Percentiles rank a stretch among this genome's conserved stretches.
Conservation (phyloP, 1,140 invertebrate species). For the Dendrolimus punctatus region DNA sequence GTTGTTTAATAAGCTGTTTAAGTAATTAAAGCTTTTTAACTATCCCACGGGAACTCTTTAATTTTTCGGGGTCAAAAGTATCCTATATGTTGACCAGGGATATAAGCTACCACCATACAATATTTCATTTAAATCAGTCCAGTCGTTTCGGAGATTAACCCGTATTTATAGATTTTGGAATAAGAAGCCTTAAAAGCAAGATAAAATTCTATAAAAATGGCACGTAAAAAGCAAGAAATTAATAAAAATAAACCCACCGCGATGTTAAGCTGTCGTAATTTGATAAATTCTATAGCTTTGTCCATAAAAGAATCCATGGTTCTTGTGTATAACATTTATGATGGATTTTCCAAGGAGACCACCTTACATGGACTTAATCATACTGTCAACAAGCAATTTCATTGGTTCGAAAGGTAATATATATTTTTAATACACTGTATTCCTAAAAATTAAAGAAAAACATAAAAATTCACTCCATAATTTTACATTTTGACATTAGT, state of each 20-base stretch:
- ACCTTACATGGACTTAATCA: conserved; percentile 58
- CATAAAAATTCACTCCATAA: conserved; percentile 2
- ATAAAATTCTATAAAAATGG: background rate
- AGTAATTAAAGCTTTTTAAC: too few species aligned
- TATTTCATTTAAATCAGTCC: too few species aligned
- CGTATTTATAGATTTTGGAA: too few species aligned
- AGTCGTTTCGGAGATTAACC: too few species aligned
- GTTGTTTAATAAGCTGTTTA: too few species aligned
- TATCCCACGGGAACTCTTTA: too few species aligned
- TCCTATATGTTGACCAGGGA: too few species aligned
- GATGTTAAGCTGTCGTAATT: conserved; percentile 45
- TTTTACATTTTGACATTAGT: conserved; percentile 7
- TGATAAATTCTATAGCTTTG: conserved; percentile 36
- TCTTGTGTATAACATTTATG: conserved; percentile 26
- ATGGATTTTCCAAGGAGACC: conserved; percentile 48
- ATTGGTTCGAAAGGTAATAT: conserved; percentile 48
- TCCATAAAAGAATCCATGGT: conserved; percentile 33
- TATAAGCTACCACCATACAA: too few species aligned
- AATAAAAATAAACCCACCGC: conserved; percentile 31
- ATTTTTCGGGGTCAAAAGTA: too few species aligned
- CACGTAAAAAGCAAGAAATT: conserved; percentile 9
- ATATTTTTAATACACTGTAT: conserved; percentile 2
- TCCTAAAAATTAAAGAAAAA: too few species aligned
- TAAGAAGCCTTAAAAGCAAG: too few species aligned
- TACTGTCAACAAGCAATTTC: conserved; percentile 46